These are phyloP conservation scores for Drosophila maculinotata DNA, from an alignment of 2,888 invertebrate species.

Conservation along the genomic window DNA sequence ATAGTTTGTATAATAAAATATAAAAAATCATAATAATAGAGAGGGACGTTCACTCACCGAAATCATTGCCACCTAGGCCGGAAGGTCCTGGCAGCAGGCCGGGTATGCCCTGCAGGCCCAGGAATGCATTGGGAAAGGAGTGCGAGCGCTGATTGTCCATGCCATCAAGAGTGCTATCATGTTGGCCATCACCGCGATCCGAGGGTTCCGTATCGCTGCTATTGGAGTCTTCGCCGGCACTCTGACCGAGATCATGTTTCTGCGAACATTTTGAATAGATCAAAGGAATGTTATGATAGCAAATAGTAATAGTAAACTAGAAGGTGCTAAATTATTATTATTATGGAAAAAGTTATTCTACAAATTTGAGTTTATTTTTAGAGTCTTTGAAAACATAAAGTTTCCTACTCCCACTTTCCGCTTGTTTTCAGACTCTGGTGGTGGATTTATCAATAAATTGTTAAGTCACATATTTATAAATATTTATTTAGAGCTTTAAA, in stretches of 20 bases:
- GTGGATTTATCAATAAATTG: too few species aligned
- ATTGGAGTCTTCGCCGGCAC: slow-evolving; percentile 93
- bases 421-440: too few species aligned
- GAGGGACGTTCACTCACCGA: slow-evolving; percentile 88
- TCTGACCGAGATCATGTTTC: slow-evolving; percentile 88
- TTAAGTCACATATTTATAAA: too few species aligned
- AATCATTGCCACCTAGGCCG: slow-evolving; percentile 92
- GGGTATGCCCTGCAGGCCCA: slow-evolving; percentile 91
- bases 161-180: slow-evolving; percentile 88
- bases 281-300: too few species aligned
- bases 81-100: slow-evolving; percentile 95
- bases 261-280: slow-evolving; percentile 9
- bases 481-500: too few species aligned
- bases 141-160: slow-evolving; percentile 89
- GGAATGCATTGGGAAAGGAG: slow-evolving; percentile 91
- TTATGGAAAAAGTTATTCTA: too few species aligned
- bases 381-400: too few species aligned
- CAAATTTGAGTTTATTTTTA: too few species aligned
- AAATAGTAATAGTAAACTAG: background rate
- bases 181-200: slow-evolving; percentile 88
- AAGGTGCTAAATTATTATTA: too few species aligned
- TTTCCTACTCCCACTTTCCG: too few species aligned
- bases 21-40: slow-evolving; percentile 1
- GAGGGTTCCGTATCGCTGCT: slow-evolving; percentile 93
- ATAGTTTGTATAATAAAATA: slow-evolving; percentile 9